Percentiles rank a stretch among this genome's conserved stretches.
These are phyloP conservation scores for Paragorgia papillata DNA, from an alignment of 92 coral and sea anemone species.

Conservation along the genomic window DNA sequence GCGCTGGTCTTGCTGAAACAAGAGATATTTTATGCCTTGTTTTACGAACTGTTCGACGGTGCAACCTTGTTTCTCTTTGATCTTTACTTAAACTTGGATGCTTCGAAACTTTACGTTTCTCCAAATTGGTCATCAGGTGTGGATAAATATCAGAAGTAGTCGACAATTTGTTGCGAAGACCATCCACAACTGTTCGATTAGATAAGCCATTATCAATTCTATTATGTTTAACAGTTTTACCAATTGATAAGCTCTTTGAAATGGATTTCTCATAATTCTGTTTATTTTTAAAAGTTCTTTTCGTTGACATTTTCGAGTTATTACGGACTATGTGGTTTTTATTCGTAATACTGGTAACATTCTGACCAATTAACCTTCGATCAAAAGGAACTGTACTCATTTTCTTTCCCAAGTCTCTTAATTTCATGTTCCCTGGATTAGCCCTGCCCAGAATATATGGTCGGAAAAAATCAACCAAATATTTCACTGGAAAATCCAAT, in stretches of 20 bases:
- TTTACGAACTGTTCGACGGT: too few relatives aligned
- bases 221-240: too few relatives aligned
- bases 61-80: too few relatives aligned
- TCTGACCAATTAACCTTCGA: background rate
- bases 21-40: too few relatives aligned
- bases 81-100: too few relatives aligned
- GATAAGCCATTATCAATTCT: background rate
- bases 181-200: too few relatives aligned
- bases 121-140: too few relatives aligned
- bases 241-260: background rate
- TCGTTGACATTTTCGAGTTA: background rate
- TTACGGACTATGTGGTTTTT: background rate
- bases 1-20: too few relatives aligned
- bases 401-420: constrained; percentile 12
- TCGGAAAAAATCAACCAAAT: background rate
- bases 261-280: background rate
- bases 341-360: background rate
- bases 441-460: constrained; percentile 1
- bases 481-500: background rate
- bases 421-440: constrained; percentile 11
- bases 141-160: too few relatives aligned
- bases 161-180: too few relatives aligned
- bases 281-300: background rate
- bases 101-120: too few relatives aligned
- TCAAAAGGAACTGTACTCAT: background rate